A percentile compares a stretch with the other conserved stretches of the same genome.
phyloP scores from a whole-genome alignment of 2,113 vertebrate genomes.

The Nycticryphes semicollaris region DNA sequence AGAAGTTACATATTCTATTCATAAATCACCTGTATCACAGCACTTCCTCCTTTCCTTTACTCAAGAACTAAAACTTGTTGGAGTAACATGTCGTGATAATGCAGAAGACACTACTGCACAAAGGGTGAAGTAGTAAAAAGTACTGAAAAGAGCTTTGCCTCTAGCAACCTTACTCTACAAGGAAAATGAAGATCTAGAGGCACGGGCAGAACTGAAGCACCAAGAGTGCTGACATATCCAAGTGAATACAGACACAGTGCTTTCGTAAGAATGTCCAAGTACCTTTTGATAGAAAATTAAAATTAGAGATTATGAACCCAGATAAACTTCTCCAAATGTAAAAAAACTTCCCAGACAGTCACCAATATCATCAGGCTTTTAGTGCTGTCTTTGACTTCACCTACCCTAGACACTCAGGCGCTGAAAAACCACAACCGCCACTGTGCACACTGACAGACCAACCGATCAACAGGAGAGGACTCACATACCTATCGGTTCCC shows the following conservation, averaged over 20 bases:
- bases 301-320: background rate
- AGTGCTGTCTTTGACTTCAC: background rate
- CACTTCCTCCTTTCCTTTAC: background rate
- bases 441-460: rapidly evolving
- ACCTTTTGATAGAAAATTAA: background rate
- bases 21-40: slow-evolving; percentile 22
- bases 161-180: background rate
- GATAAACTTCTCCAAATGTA: background rate
- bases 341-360: background rate
- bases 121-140: background rate
- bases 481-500: background rate
- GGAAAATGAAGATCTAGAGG: background rate
- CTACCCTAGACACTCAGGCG: background rate
- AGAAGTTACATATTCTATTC: background rate
- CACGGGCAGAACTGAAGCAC: background rate
- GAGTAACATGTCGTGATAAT: background rate
- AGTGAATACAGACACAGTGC: too few relatives aligned
- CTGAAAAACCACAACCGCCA: background rate
- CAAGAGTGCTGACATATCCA: background rate
- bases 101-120: background rate
- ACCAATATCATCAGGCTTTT: background rate
- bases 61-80: background rate
- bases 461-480: background rate
- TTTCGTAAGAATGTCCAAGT: background rate
- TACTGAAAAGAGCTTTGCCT: background rate